These are phyloP conservation scores for Hypotaenidia okinawae DNA, from an alignment of 2,797 vertebrate genomes.

Conservation along the genomic window DNA sequence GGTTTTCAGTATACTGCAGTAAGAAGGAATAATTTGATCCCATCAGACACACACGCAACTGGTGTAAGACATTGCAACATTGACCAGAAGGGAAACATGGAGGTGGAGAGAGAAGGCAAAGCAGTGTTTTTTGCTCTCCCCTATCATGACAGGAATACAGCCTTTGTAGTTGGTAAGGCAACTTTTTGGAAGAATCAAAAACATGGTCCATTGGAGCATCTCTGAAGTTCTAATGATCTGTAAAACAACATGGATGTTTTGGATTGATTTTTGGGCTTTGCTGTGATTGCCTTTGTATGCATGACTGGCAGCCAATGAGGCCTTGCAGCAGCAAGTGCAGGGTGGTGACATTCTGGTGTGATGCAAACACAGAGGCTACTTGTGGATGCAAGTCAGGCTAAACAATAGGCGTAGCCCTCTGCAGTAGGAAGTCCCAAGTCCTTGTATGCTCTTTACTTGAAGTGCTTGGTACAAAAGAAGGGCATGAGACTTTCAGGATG, in stretches of 20 bases:
- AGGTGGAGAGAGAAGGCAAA: neutral
- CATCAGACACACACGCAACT: neutral
- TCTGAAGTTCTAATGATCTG: neutral
- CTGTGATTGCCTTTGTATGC: neutral
- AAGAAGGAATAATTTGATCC: conserved; percentile 9
- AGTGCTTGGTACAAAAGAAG: neutral
- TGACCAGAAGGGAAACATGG: neutral
- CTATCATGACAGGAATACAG: neutral
- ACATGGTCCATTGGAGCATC: neutral
- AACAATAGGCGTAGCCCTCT: neutral
- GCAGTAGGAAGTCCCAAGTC: neutral
- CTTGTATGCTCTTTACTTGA: neutral
- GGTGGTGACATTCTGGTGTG: neutral
- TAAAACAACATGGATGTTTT: neutral
- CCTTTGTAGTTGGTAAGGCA: neutral
- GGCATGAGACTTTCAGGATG: accelerated
- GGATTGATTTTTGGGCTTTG: neutral
- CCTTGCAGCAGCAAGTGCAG: neutral
- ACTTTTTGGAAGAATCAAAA: neutral
- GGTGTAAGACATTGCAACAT: neutral
- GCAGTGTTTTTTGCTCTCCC: neutral
- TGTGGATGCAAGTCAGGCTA: neutral
- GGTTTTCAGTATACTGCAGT: conserved; percentile 58
- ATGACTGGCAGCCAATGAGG: neutral
- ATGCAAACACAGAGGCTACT: neutral